Conservation (phyloP, 2,797 vertebrate genomes). For the Esox masquinongy region DNA sequence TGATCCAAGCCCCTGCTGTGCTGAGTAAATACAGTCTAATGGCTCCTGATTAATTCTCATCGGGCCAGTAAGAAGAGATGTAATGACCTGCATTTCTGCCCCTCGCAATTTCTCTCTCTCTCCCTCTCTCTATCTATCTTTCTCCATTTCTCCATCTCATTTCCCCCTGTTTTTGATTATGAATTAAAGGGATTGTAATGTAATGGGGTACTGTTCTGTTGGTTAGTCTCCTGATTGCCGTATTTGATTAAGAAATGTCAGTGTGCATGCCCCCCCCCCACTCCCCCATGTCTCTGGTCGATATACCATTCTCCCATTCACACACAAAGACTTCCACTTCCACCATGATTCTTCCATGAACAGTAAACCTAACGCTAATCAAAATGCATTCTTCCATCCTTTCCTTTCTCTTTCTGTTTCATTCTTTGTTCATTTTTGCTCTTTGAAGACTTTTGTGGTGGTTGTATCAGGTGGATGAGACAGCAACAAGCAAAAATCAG, state of each 20-base stretch:
- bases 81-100: conserved; percentile 90
- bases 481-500: conserved; percentile 78
- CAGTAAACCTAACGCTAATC: conserved; percentile 76
- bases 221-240: conserved; percentile 98
- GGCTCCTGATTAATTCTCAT: conserved; percentile 99
- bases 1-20: conserved; percentile 73
- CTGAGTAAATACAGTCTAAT: conserved; percentile 98
- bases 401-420: conserved; percentile 50
- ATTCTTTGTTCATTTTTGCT: conserved; percentile 60
- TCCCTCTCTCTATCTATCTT: conserved; percentile 27
- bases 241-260: conserved; percentile 99
- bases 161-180: conserved; percentile 89
- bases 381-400: conserved; percentile 77
- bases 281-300: conserved; percentile 54
- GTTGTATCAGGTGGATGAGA: conserved; percentile 66
- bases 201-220: conserved; percentile 88
- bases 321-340: conserved; percentile 71
- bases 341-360: conserved; percentile 61
- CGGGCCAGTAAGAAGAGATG: conserved; percentile 92
- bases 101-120: conserved; percentile 21
- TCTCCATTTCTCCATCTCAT: conserved; percentile 55
- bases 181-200: conserved; percentile 93
- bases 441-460: conserved; percentile 61
- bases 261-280: conserved; percentile 85
- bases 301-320: conserved; percentile 64